These are phyloP conservation scores for Tinea trinotella DNA, from an alignment of 2,888 invertebrate genomes.

Conservation along the genomic window DNA sequence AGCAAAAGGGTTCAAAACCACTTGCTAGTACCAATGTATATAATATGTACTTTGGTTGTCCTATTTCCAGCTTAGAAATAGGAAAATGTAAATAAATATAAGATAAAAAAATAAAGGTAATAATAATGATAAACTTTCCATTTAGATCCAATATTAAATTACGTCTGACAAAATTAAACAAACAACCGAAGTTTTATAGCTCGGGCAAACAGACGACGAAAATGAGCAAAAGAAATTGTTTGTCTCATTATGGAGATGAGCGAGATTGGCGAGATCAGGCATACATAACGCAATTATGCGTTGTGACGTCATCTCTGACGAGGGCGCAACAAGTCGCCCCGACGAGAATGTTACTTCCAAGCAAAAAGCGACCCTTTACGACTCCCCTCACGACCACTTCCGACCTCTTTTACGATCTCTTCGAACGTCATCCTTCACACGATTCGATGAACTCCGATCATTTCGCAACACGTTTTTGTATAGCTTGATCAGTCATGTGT, in stretches of 20 bases:
- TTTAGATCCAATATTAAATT: not conserved
- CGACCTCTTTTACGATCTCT: constrained; percentile 13
- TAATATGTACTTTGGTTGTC: too few species aligned
- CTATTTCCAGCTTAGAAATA: too few species aligned
- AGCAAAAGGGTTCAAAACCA: too few species aligned
- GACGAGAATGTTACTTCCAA: not conserved
- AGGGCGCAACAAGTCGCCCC: constrained; percentile 10
- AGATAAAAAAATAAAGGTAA: too few species aligned
- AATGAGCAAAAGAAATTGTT: not conserved
- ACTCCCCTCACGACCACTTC: constrained; percentile 10
- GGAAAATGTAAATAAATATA: too few species aligned
- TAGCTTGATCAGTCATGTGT: constrained; percentile 5
- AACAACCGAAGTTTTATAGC: not conserved
- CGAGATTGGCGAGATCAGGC: constrained; percentile 6
- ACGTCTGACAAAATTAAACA: not conserved
- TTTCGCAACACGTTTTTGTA: not conserved
- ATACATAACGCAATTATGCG: constrained; percentile 14
- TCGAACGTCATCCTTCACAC: constrained; percentile 6
- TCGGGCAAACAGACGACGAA: not conserved
- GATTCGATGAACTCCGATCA: not conserved
- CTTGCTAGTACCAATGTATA: too few species aligned
- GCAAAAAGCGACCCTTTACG: constrained; percentile 3
- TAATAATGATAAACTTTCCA: not conserved
- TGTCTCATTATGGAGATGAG: constrained; percentile 12
- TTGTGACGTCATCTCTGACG: constrained; percentile 6